Conservation (phyloP, 2,113 vertebrate genomes). For the Paracanthobrama guichenoti region DNA sequence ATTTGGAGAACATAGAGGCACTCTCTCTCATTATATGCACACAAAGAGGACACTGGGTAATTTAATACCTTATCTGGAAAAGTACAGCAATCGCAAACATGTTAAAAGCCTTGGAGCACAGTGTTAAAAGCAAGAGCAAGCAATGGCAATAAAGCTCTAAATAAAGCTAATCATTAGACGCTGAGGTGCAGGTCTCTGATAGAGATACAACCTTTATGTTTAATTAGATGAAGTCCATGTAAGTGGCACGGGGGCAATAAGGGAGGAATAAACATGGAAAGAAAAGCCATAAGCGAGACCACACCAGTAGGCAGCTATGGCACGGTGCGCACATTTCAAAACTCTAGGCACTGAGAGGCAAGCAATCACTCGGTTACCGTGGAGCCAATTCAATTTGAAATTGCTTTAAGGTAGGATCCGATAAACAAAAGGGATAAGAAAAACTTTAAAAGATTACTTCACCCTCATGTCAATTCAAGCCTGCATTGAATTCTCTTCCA, state of each 20-base stretch:
- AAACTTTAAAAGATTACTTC: neutral
- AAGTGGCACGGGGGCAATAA: slow-evolving; percentile 21
- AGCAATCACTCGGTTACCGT: neutral
- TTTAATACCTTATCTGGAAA: slow-evolving; percentile 44
- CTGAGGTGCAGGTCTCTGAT: neutral
- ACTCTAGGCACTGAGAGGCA: neutral
- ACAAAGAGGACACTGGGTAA: slow-evolving; percentile 29
- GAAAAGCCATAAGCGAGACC: neutral
- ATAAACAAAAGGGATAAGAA: neutral
- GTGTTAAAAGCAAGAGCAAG: slow-evolving; percentile 6
- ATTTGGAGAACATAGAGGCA: slow-evolving; percentile 8
- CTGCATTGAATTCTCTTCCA: neutral
- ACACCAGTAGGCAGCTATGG: neutral
- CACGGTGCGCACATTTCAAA: neutral
- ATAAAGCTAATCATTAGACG: slow-evolving; percentile 47
- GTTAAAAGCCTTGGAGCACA: slow-evolving; percentile 38
- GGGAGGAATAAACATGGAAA: neutral
- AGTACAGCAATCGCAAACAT: neutral
- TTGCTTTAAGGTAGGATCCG: neutral
- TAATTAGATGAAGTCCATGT: slow-evolving; percentile 48
- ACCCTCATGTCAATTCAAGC: neutral
- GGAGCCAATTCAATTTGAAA: neutral
- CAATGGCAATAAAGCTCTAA: slow-evolving; percentile 29
- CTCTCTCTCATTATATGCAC: neutral
- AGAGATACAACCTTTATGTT: slow-evolving; percentile 54